Percentiles rank a stretch among this genome's conserved stretches.
Evolutionary conservation across 2,797 vertebrate species (phyloP).

Genomic region (Acanthopagrus latus): DNA sequence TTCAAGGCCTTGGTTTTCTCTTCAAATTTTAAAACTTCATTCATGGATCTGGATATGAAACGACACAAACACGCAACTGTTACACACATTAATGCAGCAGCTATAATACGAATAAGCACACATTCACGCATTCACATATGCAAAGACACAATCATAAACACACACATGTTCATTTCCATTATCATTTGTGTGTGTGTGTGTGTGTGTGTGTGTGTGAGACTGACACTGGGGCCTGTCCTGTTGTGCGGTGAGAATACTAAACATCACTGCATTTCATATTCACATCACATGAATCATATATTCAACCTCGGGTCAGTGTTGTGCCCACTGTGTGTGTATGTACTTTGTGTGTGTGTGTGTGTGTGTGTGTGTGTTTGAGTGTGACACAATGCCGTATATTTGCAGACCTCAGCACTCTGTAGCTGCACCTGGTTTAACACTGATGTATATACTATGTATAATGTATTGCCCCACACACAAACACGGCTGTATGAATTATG

Average conservation of each 20-base stretch:
- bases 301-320: conserved; percentile 30
- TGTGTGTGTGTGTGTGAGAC: background rate
- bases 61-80: background rate
- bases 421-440: conserved; percentile 45
- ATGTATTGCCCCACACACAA: conserved; percentile 40
- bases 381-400: background rate
- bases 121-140: background rate
- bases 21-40: no score
- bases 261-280: conserved; percentile 17
- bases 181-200: background rate
- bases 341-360: conserved; percentile 1
- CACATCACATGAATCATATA: conserved; percentile 10
- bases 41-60: background rate
- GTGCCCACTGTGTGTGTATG: background rate
- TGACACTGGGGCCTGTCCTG: background rate
- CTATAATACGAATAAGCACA: background rate
- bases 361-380: conserved; percentile 21
- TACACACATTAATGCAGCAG: background rate
- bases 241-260: conserved; percentile 19
- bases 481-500: conserved; percentile 45
- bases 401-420: conserved; percentile 45
- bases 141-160: background rate
- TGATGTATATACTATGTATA: conserved; percentile 53
- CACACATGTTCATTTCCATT: background rate
- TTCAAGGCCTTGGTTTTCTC: no score